Conservation (phyloP, 2,113 vertebrate genomes). For the Eulacestoma nigropectus region DNA sequence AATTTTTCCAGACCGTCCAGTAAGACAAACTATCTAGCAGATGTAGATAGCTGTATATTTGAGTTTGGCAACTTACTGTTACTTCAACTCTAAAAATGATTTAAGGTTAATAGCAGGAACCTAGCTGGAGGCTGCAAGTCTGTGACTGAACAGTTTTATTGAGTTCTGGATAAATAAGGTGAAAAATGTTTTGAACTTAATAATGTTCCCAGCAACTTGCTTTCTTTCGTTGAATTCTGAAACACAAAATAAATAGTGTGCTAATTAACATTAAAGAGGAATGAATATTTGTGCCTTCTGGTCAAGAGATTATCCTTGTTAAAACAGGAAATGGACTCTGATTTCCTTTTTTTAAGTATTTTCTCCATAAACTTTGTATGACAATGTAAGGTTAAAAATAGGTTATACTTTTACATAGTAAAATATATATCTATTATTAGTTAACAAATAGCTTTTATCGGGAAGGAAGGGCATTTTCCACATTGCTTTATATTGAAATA, state of each 20-base stretch:
- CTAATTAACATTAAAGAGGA: constrained; percentile 18
- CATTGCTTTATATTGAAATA: not conserved
- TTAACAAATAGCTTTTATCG: not conserved
- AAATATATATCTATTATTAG: not conserved
- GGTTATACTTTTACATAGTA: not conserved
- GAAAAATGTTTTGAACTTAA: constrained; percentile 26
- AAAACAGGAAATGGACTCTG: constrained; percentile 40
- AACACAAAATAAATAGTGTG: not conserved
- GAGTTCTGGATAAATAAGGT: constrained; percentile 17
- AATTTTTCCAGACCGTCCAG: not conserved
- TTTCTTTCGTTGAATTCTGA: constrained; percentile 8
- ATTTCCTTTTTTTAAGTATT: constrained; percentile 41
- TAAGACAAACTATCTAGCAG: constrained; percentile 3
- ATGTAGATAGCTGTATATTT: constrained; percentile 11
- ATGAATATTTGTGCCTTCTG: constrained; percentile 37
- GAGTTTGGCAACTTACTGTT: constrained; percentile 4
- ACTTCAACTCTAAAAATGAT: constrained; percentile 32
- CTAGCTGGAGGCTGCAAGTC: constrained; percentile 39
- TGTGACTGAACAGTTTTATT: constrained; percentile 41
- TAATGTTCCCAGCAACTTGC: not conserved
- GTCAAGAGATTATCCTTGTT: constrained; percentile 49
- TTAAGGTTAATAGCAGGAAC: constrained; percentile 20
- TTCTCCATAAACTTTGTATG: constrained; percentile 10
- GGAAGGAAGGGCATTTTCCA: not conserved
- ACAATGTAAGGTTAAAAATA: constrained; percentile 34